Evolutionary conservation across 2,113 vertebrate species (phyloP), one percentile per base, ranked within the genome.

Genomic region (Cairina moschata): DNA sequence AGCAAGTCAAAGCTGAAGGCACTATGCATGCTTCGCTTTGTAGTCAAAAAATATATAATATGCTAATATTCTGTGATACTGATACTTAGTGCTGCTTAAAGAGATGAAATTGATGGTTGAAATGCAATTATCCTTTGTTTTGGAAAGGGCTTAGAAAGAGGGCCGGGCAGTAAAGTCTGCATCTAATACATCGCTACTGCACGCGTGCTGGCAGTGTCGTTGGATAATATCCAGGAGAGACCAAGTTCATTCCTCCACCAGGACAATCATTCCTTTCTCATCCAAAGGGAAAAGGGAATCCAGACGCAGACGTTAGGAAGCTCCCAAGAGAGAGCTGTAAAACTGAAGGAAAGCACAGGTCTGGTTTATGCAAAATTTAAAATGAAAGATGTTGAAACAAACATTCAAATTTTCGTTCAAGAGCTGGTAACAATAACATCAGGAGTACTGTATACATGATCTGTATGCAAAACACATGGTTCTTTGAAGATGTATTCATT

Each of bases 251-350:
- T 95, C 95, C 91, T 95, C 3, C 50, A 34, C 58, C 86, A 88
- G 73, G 86, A 95, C 90, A 90, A 96, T 95, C 28, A 58, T 92
- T 96, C 92, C 81, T 97, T 96, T 97, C 80, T 96, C 93, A 90
- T 94, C 75, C 5, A 3, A 95, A 96, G 68, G 52, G 50, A 71
- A 52, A 95, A 93, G 80, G 68, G 75, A 93, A 82, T 91, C 72
- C 88, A 95, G 94, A 97, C 20, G 4, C 76, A 91, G 84, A 89
- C 62, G 42, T 89, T 92, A 48, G 58, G 84, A 76, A 94, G 79
- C 63, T 96, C 91, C 69, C 93, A 88, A 86, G 95, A 90, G 93
- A 77, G 76, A 91, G 52, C 0, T 95, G 74, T 93, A 91, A 80
- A 93, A 87, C 0, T 91, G 81, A 95, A 59, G 81, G 71, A 89